Percentiles rank a stretch among this genome's conserved stretches.
Evolutionary conservation across 2,113 vertebrate species (phyloP).

Genomic region (Anser brachyrhynchus): DNA sequence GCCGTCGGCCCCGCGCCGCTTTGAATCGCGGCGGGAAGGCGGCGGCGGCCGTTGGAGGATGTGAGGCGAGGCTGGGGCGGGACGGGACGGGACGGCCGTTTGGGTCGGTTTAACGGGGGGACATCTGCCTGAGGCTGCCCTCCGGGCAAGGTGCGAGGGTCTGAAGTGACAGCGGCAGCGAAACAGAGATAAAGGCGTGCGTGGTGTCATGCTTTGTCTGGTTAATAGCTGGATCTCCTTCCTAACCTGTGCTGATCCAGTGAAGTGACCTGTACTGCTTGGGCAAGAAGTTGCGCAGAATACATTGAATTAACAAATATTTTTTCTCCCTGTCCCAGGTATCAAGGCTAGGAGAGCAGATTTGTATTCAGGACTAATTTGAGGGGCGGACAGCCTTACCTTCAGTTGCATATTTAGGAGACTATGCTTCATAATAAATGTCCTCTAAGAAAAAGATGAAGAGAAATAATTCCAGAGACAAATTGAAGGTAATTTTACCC

Average conservation of each 20-base stretch:
- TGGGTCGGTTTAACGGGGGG: no score
- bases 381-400: no score
- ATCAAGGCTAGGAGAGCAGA: rapidly evolving
- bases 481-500: background rate
- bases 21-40: background rate
- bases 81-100: background rate
- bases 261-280: rapidly evolving
- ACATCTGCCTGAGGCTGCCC: no score
- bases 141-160: no score
- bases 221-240: no score
- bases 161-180: background rate
- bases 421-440: background rate
- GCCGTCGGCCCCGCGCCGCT: background rate
- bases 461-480: rapidly evolving
- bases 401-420: rapidly evolving
- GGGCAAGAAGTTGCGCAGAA: rapidly evolving
- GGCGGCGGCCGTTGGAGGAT: background rate
- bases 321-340: background rate
- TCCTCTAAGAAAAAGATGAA: background rate
- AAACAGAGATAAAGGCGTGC: background rate
- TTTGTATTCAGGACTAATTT: rapidly evolving
- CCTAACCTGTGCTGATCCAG: no score
- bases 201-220: no score
- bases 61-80: rapidly evolving
- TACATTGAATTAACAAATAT: rapidly evolving